Evolutionary conservation across 2,797 vertebrate genomes (phyloP).

Genomic region (Melanotaenia pygmaea): DNA sequence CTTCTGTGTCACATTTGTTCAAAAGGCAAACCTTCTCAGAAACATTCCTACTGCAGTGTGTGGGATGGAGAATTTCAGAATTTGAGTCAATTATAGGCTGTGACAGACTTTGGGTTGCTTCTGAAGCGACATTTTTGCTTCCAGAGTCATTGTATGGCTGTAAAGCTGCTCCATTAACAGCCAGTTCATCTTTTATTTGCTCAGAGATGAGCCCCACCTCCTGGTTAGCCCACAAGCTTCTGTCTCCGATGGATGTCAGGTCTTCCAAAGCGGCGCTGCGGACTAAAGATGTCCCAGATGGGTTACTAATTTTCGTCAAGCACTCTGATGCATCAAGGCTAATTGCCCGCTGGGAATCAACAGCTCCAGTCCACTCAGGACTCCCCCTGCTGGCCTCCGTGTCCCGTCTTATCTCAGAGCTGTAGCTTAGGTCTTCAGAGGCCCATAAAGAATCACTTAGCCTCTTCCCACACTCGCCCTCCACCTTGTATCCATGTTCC

Average conservation of each 20-base stretch:
- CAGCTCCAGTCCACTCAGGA: conserved; percentile 45
- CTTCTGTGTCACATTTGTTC: conserved; percentile 20
- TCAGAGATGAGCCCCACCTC: conserved; percentile 20
- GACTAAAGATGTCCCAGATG: conserved; percentile 61
- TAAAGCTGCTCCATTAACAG: conserved; percentile 23
- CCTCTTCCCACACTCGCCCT: conserved; percentile 65
- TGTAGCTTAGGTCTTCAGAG: conserved; percentile 64
- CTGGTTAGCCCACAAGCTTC: neutral
- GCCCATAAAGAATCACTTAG: conserved; percentile 64
- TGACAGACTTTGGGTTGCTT: conserved; percentile 17
- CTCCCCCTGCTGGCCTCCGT: conserved; percentile 38
- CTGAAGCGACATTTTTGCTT: neutral
- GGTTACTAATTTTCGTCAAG: conserved; percentile 49
- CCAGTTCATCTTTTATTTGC: conserved; percentile 19
- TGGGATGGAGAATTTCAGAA: conserved; percentile 20
- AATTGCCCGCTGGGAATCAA: conserved; percentile 64
- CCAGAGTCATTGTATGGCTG: conserved; percentile 13
- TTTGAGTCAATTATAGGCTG: conserved; percentile 9
- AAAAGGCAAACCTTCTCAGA: conserved; percentile 28
- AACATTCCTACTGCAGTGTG: conserved; percentile 1
- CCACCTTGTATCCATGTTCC: conserved; percentile 52
- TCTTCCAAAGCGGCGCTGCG: conserved; percentile 79
- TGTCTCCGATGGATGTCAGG: conserved; percentile 74
- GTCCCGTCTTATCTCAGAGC: conserved; percentile 41
- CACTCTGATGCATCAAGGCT: conserved; percentile 76